phyloP scores from a whole-genome alignment of 2,888 invertebrate genomes.

The Mythimna lalbum region DNA sequence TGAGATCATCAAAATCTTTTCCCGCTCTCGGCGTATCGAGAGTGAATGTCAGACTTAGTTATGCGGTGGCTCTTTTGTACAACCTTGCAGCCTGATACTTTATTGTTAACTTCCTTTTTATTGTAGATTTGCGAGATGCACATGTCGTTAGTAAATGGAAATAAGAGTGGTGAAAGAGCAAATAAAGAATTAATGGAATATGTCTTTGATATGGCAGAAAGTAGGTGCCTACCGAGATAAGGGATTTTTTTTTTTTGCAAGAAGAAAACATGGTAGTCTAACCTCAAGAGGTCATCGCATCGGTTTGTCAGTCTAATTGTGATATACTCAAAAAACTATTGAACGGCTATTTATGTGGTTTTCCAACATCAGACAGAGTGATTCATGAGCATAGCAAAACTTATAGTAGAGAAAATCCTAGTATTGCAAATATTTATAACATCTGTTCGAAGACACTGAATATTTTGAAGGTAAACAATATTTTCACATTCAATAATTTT shows the following conservation, averaged over 20 bases:
- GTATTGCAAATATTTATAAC: background rate
- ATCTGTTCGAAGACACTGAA: background rate
- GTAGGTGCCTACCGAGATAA: background rate
- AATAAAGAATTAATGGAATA: background rate
- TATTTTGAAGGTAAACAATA: background rate
- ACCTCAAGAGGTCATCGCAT: no score
- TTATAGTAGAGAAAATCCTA: background rate
- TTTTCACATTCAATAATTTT: background rate
- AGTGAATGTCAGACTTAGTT: no score
- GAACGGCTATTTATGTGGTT: no score
- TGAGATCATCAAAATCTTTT: no score
- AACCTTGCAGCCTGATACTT: no score
- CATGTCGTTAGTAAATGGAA: background rate
- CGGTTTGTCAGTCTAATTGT: no score
- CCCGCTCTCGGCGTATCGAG: no score
- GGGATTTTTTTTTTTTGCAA: background rate
- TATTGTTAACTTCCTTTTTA: background rate
- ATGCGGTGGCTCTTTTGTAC: no score
- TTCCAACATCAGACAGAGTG: no score
- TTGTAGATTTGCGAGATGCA: background rate
- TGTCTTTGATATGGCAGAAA: background rate
- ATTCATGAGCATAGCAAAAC: no score
- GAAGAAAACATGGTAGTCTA: background rate
- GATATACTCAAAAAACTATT: no score
- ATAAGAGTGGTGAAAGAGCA: background rate